Evolutionary conservation across 2,113 vertebrate genomes (phyloP).

Genomic region (Trematomus loennbergii): DNA sequence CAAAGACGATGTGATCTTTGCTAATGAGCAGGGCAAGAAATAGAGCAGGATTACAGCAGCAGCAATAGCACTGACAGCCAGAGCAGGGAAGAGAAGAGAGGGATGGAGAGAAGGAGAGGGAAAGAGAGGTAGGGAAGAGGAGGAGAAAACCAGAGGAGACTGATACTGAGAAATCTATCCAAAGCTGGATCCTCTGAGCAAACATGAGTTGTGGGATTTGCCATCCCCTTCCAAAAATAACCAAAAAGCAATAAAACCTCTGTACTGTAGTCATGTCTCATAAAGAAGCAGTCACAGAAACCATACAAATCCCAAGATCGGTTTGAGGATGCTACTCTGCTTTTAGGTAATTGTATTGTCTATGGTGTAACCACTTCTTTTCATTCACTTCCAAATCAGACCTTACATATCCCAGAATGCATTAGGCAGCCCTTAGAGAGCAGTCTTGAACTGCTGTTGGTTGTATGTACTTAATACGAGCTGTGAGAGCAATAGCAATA

Average conservation of each 20-base stretch:
- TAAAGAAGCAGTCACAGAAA: background rate
- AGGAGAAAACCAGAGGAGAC: slow-evolving; percentile 17
- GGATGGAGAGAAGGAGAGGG: background rate
- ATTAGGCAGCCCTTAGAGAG: slow-evolving; percentile 10
- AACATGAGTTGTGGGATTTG: slow-evolving; percentile 60
- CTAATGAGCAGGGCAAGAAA: slow-evolving; percentile 55
- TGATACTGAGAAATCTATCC: slow-evolving; percentile 45
- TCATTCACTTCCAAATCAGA: background rate
- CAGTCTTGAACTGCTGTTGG: slow-evolving; percentile 1
- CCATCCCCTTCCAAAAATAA: slow-evolving; percentile 62
- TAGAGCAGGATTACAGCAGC: slow-evolving; percentile 41
- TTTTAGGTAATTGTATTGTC: background rate
- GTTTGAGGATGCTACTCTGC: background rate
- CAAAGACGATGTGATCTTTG: slow-evolving; percentile 24
- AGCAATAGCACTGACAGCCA: slow-evolving; percentile 24
- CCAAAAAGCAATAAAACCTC: slow-evolving; percentile 53
- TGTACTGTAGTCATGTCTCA: slow-evolving; percentile 17
- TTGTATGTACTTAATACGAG: slow-evolving; percentile 2
- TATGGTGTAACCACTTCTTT: background rate
- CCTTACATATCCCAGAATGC: slow-evolving; percentile 21
- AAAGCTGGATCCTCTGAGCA: slow-evolving; percentile 48
- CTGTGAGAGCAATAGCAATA: slow-evolving; percentile 5
- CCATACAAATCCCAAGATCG: background rate
- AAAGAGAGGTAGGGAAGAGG: background rate
- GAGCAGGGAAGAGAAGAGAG: background rate